These are phyloP conservation scores for Plutella xylostella DNA, from an alignment of 2,888 invertebrate genomes.

Conservation along the genomic window DNA sequence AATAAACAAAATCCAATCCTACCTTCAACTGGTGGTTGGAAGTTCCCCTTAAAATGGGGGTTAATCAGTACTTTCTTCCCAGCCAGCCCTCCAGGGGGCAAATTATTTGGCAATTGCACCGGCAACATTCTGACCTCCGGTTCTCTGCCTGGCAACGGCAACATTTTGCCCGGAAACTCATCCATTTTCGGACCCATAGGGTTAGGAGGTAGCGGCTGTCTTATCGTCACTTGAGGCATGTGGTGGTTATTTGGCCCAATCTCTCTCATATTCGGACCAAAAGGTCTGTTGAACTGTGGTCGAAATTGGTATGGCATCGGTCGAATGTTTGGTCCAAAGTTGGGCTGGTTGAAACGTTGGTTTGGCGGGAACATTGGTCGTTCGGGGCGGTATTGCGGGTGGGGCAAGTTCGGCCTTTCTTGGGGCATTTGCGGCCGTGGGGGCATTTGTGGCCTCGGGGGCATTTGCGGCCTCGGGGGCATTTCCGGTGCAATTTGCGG, in stretches of 20 bases:
- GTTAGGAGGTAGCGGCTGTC: slow-evolving; percentile 29
- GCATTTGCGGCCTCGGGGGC: slow-evolving; percentile 17
- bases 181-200: slow-evolving; percentile 13
- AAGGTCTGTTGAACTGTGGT: slow-evolving; percentile 2
- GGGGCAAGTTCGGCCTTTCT: background rate
- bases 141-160: slow-evolving; percentile 15
- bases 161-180: slow-evolving; percentile 11
- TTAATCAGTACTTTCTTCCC: slow-evolving; percentile 76
- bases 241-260: slow-evolving; percentile 15
- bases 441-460: slow-evolving; percentile 7
- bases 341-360: background rate
- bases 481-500: slow-evolving; percentile 17
- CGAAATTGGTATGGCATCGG: background rate
- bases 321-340: background rate
- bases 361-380: slow-evolving; percentile 2
- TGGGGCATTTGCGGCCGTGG: slow-evolving; percentile 12
- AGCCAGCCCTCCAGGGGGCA: slow-evolving; percentile 43
- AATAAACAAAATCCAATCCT: no score
- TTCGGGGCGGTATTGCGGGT: background rate
- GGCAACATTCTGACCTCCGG: slow-evolving; percentile 46
- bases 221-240: slow-evolving; percentile 46
- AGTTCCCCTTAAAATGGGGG: slow-evolving; percentile 74
- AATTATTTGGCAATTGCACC: slow-evolving; percentile 36
- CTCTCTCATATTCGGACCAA: background rate
- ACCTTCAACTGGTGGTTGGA: slow-evolving; percentile 68